These are phyloP conservation scores for Siniperca knerii DNA, from an alignment of 2,113 vertebrate genomes.

Conservation along the genomic window DNA sequence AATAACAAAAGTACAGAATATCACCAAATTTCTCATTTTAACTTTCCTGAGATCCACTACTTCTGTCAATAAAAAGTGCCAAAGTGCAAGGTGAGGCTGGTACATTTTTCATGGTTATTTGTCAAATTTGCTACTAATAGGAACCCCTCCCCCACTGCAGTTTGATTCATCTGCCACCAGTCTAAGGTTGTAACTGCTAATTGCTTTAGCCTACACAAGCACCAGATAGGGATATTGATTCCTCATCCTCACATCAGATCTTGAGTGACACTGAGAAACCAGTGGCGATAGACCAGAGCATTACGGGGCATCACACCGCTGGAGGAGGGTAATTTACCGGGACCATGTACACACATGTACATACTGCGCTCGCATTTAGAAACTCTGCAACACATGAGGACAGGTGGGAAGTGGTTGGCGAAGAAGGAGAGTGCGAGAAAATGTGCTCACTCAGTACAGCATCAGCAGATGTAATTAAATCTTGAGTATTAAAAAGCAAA, in stretches of 20 bases:
- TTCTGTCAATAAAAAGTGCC: slow-evolving; percentile 40
- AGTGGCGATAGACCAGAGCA: slow-evolving; percentile 8
- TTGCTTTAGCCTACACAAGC: slow-evolving; percentile 65
- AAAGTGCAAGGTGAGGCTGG: slow-evolving; percentile 39
- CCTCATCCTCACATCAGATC: slow-evolving; percentile 57
- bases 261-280: slow-evolving; percentile 52
- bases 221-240: slow-evolving; percentile 63
- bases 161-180: slow-evolving; percentile 63
- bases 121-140: slow-evolving; percentile 58
- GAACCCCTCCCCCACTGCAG: slow-evolving; percentile 30
- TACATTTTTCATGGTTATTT: slow-evolving; percentile 49
- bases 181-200: slow-evolving; percentile 62
- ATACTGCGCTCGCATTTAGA: slow-evolving; percentile 27
- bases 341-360: neutral
- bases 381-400: slow-evolving; percentile 42
- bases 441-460: slow-evolving; percentile 19
- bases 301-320: neutral
- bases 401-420: slow-evolving; percentile 50
- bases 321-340: slow-evolving; percentile 29
- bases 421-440: neutral
- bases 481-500: slow-evolving; percentile 64
- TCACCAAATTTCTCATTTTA: neutral
- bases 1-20: neutral
- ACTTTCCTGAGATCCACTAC: neutral
- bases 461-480: slow-evolving; percentile 70